These are phyloP conservation scores for Anarsia innoxiella DNA, from an alignment of 2,888 invertebrate genomes.

Conservation along the genomic window DNA sequence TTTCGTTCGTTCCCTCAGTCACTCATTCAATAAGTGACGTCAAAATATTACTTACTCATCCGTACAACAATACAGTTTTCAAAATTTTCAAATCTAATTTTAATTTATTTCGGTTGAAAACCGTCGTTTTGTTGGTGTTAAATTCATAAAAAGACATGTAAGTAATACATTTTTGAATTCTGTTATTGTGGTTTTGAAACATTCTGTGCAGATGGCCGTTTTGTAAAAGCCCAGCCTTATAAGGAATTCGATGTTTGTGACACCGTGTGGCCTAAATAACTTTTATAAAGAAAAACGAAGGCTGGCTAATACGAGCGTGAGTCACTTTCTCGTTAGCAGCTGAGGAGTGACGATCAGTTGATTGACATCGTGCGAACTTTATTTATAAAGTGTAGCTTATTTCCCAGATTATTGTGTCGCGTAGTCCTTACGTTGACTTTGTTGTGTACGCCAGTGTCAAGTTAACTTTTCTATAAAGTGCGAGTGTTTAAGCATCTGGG, in stretches of 20 bases:
- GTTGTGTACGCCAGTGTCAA: too few species aligned
- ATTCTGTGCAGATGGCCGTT: constrained; percentile 33
- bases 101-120: constrained; percentile 19
- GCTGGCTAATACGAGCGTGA: constrained; percentile 36
- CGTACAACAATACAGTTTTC: too few species aligned
- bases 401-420: too few species aligned
- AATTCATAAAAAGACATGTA: constrained; percentile 23
- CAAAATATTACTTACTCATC: constrained; percentile 13
- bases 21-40: constrained; percentile 8
- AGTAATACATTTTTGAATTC: constrained; percentile 17
- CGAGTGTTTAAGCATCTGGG: too few species aligned
- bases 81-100: constrained; percentile 1
- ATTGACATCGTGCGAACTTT: too few species aligned
- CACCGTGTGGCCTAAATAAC: constrained; percentile 49
- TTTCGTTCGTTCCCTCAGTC: too few species aligned
- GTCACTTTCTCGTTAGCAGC: constrained; percentile 42
- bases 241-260: constrained; percentile 45
- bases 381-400: too few species aligned
- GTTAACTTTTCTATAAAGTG: too few species aligned
- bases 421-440: too few species aligned
- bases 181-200: too few species aligned
- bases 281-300: constrained; percentile 23
- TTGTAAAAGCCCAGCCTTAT: constrained; percentile 42
- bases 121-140: constrained; percentile 20
- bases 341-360: constrained; percentile 36